Percentiles rank a stretch among this genome's conserved stretches.
Conservation (phyloP, 2,113 vertebrate species). For the Zapus hudsonius region DNA sequence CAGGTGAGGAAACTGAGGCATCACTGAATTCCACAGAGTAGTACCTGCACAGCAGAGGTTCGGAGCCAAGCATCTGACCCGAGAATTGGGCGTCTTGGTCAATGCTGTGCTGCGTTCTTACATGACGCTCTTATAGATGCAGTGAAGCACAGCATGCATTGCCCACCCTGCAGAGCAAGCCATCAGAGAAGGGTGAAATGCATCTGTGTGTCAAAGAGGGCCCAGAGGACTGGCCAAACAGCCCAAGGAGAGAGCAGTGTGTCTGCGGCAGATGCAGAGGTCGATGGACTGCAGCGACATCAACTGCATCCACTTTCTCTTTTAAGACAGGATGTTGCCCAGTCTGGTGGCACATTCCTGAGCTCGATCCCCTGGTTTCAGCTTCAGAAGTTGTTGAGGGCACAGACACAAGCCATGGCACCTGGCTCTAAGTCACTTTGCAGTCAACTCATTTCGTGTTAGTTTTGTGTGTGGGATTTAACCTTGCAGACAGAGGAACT, state of each 20-base stretch:
- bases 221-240: background rate
- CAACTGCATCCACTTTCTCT: background rate
- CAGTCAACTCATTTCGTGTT: background rate
- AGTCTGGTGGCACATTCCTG: background rate
- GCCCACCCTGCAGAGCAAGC: background rate
- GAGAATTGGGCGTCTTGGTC: background rate
- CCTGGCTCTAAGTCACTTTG: background rate
- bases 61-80: background rate
- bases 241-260: background rate
- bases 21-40: background rate
- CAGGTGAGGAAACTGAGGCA: background rate
- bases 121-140: background rate
- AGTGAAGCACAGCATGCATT: background rate
- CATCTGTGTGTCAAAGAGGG: background rate
- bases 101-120: fast-evolving
- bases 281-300: background rate
- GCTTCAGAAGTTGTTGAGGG: background rate
- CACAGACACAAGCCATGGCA: background rate
- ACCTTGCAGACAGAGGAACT: background rate
- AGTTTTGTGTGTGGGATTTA: fast-evolving
- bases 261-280: background rate
- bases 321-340: background rate
- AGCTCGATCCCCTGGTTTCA: background rate
- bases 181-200: background rate
- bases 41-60: background rate